These are phyloP conservation scores for Columba livia DNA, from an alignment of 2,113 vertebrate genomes.

Conservation along the genomic window DNA sequence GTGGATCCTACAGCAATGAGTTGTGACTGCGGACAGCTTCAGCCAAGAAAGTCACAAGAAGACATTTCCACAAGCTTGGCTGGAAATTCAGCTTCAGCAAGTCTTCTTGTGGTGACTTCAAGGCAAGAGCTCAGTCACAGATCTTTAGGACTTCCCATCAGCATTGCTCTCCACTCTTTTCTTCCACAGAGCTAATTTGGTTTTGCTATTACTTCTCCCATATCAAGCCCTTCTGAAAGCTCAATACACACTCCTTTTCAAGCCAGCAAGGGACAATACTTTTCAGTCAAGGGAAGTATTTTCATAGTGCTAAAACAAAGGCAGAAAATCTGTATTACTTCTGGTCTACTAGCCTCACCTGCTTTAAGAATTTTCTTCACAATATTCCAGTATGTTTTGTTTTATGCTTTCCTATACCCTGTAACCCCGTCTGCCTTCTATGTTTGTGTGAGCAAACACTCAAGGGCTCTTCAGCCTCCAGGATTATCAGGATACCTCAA, in stretches of 20 bases:
- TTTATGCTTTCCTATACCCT: neutral
- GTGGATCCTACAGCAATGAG: neutral
- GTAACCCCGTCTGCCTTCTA: neutral
- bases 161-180: neutral
- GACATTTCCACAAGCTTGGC: neutral
- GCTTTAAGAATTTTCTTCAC: neutral
- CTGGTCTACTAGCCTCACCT: neutral
- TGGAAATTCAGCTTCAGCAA: neutral
- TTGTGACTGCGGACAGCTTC: neutral
- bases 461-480: neutral
- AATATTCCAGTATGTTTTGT: neutral
- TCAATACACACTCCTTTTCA: neutral
- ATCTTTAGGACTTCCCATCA: neutral
- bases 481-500: neutral
- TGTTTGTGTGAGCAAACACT: neutral
- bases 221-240: neutral
- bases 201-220: neutral
- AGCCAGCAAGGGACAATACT: neutral
- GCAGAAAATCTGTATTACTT: neutral
- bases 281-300: neutral
- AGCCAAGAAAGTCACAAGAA: neutral
- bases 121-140: neutral
- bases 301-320: neutral
- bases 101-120: neutral
- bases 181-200: neutral